phyloP scores from a whole-genome alignment of 1,140 invertebrate genomes.

The Zaprionus gabonicus region DNA sequence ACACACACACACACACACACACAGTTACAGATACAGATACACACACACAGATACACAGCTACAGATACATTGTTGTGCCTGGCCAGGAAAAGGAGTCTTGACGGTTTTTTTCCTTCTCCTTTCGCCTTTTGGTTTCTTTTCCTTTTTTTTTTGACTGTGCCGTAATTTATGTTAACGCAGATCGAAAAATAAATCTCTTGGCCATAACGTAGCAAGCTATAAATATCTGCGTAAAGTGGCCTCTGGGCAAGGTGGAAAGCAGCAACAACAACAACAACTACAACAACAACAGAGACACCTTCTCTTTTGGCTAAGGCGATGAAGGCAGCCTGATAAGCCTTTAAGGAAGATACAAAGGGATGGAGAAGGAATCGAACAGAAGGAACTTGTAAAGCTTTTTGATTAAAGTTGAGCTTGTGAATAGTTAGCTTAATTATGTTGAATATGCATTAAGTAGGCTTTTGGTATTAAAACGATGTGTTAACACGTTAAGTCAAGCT shows the following conservation, averaged over 20 bases:
- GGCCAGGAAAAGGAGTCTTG: conserved; percentile 33
- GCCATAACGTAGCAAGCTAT: conserved; percentile 47
- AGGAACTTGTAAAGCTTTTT: background rate
- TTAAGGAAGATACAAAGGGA: conserved; percentile 4
- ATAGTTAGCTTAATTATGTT: background rate
- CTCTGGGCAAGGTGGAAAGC: conserved; percentile 39
- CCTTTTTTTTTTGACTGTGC: conserved; percentile 14
- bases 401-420: background rate
- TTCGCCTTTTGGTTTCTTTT: conserved; percentile 15
- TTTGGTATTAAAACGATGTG: background rate
- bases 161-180: conserved; percentile 76
- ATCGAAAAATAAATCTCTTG: conserved; percentile 74
- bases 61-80: conserved; percentile 41
- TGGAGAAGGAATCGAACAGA: background rate
- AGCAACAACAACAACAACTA: background rate
- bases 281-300: conserved; percentile 5
- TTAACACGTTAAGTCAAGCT: background rate
- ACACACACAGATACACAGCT: background rate
- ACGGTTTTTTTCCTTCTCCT: conserved; percentile 26
- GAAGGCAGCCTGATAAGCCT: conserved; percentile 23
- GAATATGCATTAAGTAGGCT: background rate
- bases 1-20: background rate
- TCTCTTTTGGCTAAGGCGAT: conserved; percentile 15
- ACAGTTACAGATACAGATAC: background rate
- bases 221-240: conserved; percentile 45